Evolutionary conservation across 92 coral and sea anemone genomes (phyloP).

Genomic region (Anthopleura xanthogrammica): DNA sequence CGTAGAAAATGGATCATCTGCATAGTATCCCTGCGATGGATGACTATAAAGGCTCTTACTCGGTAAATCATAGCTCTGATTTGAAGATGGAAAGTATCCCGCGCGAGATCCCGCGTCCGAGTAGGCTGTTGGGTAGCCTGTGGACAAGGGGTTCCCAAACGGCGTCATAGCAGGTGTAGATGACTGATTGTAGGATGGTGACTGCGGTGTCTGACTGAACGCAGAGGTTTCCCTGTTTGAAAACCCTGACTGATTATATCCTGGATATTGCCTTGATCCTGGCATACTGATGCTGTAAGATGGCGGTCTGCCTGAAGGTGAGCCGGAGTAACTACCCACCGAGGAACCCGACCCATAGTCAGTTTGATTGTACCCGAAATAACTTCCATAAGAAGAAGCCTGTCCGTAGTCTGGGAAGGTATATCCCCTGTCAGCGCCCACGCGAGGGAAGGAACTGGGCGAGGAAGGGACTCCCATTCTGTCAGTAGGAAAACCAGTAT

Average conservation of each 20-base stretch:
- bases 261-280: constrained; percentile 36
- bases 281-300: constrained; percentile 17
- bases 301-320: constrained; percentile 21
- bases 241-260: constrained; percentile 12
- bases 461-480: constrained; percentile 41
- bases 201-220: constrained; percentile 36
- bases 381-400: constrained; percentile 30
- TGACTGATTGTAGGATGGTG: constrained; percentile 36
- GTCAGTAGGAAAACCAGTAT: constrained; percentile 32
- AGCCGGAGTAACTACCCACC: constrained; percentile 22
- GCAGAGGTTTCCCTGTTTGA: constrained; percentile 40
- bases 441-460: constrained; percentile 27
- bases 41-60: constrained; percentile 27
- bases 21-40: constrained; percentile 22
- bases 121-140: constrained; percentile 25
- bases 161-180: constrained; percentile 17
- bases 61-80: constrained; percentile 10
- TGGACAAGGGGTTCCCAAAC: constrained; percentile 10
- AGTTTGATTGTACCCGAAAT: constrained; percentile 30
- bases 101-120: constrained; percentile 25
- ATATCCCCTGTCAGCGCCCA: constrained; percentile 28
- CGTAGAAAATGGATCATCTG: constrained; percentile 39
- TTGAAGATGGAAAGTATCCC: constrained; percentile 25
- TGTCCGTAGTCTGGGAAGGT: constrained; percentile 33
- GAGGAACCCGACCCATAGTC: neutral